These are phyloP conservation scores for Megalurothrips usitatus DNA, from an alignment of 2,888 invertebrate genomes.

Conservation along the genomic window DNA sequence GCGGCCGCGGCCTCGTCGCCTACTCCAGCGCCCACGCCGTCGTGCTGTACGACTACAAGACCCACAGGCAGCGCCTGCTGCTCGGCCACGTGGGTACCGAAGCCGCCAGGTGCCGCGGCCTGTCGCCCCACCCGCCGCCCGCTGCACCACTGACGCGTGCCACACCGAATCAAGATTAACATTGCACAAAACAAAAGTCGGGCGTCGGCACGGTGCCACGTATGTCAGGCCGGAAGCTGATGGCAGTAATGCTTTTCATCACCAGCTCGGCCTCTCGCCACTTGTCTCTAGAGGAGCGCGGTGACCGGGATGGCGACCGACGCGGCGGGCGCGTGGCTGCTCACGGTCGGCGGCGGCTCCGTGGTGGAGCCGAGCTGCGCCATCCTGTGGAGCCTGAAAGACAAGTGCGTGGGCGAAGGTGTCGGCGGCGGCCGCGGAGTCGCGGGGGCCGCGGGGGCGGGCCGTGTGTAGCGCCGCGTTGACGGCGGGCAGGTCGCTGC, in stretches of 20 bases:
- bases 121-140: too few relatives aligned
- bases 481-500: background rate
- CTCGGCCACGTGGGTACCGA: slow-evolving; percentile 63
- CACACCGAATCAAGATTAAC: too few relatives aligned
- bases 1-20: background rate
- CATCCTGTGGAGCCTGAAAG: slow-evolving; percentile 51
- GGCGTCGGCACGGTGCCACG: too few relatives aligned
- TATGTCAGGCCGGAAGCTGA: too few relatives aligned
- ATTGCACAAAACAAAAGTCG: too few relatives aligned
- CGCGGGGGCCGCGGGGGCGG: too few relatives aligned
- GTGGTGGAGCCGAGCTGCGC: slow-evolving; percentile 46
- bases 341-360: slow-evolving; percentile 55
- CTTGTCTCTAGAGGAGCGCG: slow-evolving; percentile 50
- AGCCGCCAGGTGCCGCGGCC: too few relatives aligned
- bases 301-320: slow-evolving; percentile 53
- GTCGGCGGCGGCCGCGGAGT: too few relatives aligned
- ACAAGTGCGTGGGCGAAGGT: background rate
- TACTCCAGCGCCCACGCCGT: slow-evolving; percentile 51
- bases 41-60: slow-evolving; percentile 60
- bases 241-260: too few relatives aligned
- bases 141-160: too few relatives aligned
- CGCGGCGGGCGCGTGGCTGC: slow-evolving; percentile 53
- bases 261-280: too few relatives aligned
- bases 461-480: too few relatives aligned
- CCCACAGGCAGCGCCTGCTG: slow-evolving; percentile 56